Conservation (phyloP, 2,797 vertebrate genomes). For the Fringilla coelebs region DNA sequence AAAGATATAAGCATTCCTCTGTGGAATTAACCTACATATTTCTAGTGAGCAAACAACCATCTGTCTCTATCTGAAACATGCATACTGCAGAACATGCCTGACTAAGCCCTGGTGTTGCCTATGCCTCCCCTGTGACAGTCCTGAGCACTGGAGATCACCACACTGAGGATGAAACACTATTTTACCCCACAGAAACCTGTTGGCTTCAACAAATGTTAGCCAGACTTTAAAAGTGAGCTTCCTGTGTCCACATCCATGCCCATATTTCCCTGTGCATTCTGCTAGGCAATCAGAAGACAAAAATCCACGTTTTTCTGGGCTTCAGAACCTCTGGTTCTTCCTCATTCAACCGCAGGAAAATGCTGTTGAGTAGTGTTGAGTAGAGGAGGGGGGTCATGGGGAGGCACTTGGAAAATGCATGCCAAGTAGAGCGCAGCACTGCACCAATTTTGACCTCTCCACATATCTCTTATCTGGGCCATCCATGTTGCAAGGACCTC, state of each 20-base stretch:
- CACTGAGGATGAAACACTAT: neutral
- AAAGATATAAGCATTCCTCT: neutral
- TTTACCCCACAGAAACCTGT: neutral
- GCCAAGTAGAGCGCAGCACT: neutral
- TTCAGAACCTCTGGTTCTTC: neutral
- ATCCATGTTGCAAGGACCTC: neutral
- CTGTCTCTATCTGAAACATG: slow-evolving; percentile 13
- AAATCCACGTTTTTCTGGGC: neutral
- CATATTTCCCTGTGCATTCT: neutral
- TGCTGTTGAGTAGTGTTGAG: neutral
- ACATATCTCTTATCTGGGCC: neutral
- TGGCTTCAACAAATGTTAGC: neutral
- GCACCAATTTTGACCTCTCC: neutral
- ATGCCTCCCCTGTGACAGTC: neutral
- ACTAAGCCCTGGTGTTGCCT: neutral
- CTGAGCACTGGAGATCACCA: neutral
- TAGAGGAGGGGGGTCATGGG: neutral
- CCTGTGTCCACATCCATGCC: neutral
- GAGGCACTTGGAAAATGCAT: neutral
- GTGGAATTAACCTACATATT: slow-evolving; percentile 58
- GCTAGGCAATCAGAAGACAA: neutral
- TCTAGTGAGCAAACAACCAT: slow-evolving; percentile 21
- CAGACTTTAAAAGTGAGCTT: neutral
- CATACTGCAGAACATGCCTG: neutral
- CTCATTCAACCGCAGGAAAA: neutral